Evolutionary conservation across 2,113 vertebrate species (phyloP).

Genomic region (Anoura caudifer): DNA sequence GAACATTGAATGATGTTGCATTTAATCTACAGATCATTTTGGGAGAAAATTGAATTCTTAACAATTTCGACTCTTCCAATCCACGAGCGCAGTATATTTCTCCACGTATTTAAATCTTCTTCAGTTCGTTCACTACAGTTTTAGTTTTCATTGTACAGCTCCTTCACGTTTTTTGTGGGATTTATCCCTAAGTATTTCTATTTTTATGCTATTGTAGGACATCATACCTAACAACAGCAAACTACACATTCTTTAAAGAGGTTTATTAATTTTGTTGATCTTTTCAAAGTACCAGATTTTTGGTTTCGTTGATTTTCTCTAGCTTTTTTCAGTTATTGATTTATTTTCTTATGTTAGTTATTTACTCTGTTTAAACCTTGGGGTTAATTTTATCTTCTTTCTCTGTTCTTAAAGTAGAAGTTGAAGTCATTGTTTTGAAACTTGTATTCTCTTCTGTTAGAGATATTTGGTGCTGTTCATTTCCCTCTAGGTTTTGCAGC

Average conservation of each 20-base stretch:
- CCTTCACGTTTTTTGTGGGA: not conserved
- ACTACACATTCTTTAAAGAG: not conserved
- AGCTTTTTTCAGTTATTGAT: not conserved
- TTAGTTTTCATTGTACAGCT: not conserved
- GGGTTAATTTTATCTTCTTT: conserved; percentile 4
- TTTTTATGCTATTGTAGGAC: not conserved
- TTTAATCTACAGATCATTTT: not conserved
- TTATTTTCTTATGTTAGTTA: not conserved
- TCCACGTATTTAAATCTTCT: no score
- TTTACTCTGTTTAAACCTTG: not conserved
- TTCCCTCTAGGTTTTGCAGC: not conserved
- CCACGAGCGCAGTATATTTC: no score
- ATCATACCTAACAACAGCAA: not conserved
- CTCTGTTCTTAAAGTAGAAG: not conserved
- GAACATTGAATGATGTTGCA: not conserved
- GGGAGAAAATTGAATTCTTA: not conserved
- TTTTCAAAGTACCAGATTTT: not conserved
- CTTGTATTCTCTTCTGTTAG: not conserved
- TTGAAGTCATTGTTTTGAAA: not conserved
- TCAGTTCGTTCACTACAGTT: no score
- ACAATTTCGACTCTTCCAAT: not conserved
- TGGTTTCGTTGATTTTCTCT: not conserved
- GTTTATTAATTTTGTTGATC: not conserved
- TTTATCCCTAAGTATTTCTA: not conserved
- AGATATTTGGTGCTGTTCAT: not conserved